Evolutionary conservation across 53 echinoderm and acorn worm genomes (phyloP).

Genomic region (Antedon mediterranea): DNA sequence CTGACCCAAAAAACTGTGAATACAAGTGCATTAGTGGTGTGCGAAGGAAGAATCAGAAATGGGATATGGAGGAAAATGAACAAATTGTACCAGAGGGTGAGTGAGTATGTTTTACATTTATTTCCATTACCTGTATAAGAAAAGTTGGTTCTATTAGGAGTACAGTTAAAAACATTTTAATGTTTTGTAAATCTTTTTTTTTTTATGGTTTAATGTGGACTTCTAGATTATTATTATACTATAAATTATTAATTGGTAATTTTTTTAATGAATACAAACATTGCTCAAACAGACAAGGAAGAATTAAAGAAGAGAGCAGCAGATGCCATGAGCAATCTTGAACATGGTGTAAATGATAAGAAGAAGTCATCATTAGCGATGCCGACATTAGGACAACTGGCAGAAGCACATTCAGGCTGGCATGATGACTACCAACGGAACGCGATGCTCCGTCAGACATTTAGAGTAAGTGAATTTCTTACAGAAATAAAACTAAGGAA

Average conservation of each 20-base stretch:
- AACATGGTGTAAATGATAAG: slow-evolving; percentile 81
- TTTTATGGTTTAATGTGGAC: too few relatives aligned
- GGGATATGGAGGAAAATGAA: slow-evolving; percentile 98
- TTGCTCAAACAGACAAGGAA: slow-evolving; percentile 75
- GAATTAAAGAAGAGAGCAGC: slow-evolving; percentile 69
- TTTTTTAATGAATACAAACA: too few relatives aligned
- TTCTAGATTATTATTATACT: too few relatives aligned
- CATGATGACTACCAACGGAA: slow-evolving; percentile 83
- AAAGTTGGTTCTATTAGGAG: too few relatives aligned
- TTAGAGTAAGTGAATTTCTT: slow-evolving; percentile 51
- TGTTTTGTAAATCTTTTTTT: too few relatives aligned
- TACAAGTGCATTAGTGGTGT: slow-evolving; percentile 84
- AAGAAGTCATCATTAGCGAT: slow-evolving; percentile 58
- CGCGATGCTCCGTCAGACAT: slow-evolving; percentile 62
- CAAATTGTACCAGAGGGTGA: slow-evolving; percentile 91
- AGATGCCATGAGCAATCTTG: slow-evolving; percentile 93
- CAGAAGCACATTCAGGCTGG: slow-evolving; percentile 72
- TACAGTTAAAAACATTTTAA: too few relatives aligned
- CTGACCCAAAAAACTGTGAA: slow-evolving; percentile 80
- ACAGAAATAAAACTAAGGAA: too few relatives aligned
- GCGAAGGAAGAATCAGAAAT: slow-evolving; percentile 90
- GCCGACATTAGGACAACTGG: slow-evolving; percentile 71
- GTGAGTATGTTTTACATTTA: slow-evolving; percentile 9
- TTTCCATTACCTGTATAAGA: too few relatives aligned
- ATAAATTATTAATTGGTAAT: too few relatives aligned